Evolutionary conservation across 2,888 invertebrate genomes (phyloP).

Genomic region (Acholoe squamosa): DNA sequence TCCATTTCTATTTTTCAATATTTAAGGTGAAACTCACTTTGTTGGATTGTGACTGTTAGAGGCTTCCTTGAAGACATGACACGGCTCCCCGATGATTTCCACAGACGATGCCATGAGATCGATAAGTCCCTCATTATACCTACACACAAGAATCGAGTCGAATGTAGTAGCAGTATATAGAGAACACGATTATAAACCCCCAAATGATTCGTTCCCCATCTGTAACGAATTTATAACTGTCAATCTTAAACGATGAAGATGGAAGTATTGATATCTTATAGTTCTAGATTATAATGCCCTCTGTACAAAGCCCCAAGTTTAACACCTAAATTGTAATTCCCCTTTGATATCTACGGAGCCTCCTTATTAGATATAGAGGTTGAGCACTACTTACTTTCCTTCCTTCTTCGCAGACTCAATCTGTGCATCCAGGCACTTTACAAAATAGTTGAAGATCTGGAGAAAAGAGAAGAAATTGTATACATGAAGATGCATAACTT

Average conservation of each 20-base stretch:
- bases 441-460: slow-evolving; percentile 81
- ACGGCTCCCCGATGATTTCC: slow-evolving; percentile 77
- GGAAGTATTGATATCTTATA: too few species aligned
- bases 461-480: background rate
- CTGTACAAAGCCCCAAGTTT: too few species aligned
- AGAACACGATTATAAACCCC: too few species aligned
- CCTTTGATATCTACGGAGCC: too few species aligned
- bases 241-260: too few species aligned
- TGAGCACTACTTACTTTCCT: slow-evolving; percentile 74
- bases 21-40: slow-evolving; percentile 70
- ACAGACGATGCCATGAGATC: slow-evolving; percentile 80
- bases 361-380: too few species aligned
- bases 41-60: slow-evolving; percentile 76
- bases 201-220: too few species aligned
- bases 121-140: slow-evolving; percentile 81
- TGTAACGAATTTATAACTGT: too few species aligned
- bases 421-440: slow-evolving; percentile 76
- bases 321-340: too few species aligned
- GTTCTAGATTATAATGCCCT: too few species aligned
- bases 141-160: slow-evolving; percentile 64
- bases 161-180: background rate
- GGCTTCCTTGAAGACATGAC: slow-evolving; percentile 76
- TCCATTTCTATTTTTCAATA: too few species aligned
- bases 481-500: too few species aligned
- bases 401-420: slow-evolving; percentile 79